These are phyloP conservation scores for Siniperca undulata DNA, from an alignment of 2,797 vertebrate species.

Conservation along the genomic window DNA sequence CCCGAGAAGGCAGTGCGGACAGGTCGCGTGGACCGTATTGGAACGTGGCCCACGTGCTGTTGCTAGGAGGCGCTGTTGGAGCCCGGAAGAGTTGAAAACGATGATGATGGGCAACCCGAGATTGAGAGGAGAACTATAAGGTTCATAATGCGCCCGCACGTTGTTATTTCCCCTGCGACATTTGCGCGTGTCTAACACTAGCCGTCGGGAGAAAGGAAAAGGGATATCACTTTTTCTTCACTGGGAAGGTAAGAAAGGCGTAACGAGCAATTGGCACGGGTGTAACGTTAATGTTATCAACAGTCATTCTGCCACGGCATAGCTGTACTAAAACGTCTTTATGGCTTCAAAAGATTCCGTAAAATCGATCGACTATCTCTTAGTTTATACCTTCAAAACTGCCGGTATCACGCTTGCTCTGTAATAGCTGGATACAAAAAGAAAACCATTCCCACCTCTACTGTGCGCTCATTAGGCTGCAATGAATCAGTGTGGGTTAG, in stretches of 20 bases:
- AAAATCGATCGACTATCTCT: background rate
- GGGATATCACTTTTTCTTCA: background rate
- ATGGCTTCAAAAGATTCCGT: background rate
- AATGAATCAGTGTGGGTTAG: constrained; percentile 25
- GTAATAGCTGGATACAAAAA: background rate
- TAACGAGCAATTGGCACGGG: background rate
- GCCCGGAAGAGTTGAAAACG: constrained; percentile 70
- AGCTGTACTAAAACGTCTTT: constrained; percentile 45
- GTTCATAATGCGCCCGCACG: background rate
- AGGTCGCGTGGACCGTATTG: constrained; percentile 24
- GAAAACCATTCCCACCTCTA: constrained; percentile 1
- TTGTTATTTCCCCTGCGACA: background rate
- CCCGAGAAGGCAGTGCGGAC: background rate
- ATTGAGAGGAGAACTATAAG: constrained; percentile 37
- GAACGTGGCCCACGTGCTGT: constrained; percentile 62
- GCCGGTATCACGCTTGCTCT: background rate
- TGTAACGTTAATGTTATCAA: background rate
- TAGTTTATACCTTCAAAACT: background rate
- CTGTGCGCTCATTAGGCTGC: constrained; percentile 6
- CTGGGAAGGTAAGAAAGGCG: constrained; percentile 66
- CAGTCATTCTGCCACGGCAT: constrained; percentile 25
- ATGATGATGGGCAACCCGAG: constrained; percentile 54
- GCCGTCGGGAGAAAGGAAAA: background rate
- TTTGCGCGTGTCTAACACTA: background rate
- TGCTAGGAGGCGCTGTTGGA: constrained; percentile 82